Base-by-base conservation (phyloP, 2,888 invertebrate genomes). In the Nyleta sp. region DNA sequence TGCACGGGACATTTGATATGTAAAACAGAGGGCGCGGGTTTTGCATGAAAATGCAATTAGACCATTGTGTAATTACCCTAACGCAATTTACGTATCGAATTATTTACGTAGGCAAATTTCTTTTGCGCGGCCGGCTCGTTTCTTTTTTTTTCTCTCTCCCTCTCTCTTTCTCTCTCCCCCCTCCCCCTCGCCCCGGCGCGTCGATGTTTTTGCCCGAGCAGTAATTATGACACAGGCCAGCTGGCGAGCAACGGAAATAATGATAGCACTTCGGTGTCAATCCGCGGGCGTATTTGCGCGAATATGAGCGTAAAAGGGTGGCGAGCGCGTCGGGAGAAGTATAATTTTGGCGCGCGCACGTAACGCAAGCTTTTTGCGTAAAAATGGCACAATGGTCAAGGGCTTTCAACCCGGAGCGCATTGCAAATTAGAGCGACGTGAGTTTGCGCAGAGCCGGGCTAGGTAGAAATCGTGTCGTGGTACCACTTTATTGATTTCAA, bases 401-500 rank as follows among this genome's bases (percentile, higher is more conserved):
- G 68, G 72, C 57, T 67, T 72, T 75, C 65, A 67, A 70, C 46
- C 67, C 59, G 50, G 62, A 60, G 78, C 55, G 80, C 73, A 72
- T 79, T 77, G 76, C 71, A 84, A 84, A 84, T 86, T 83, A 84
- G 76, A 67, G 73, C 79, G 72, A 78, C 71, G 71, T 76, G 80
- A 78, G 60, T 76, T 78, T 82, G 85, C 85, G 84, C 84, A 82
- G 72, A 68, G 46, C 53, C 78, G 65, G 57, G 64, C 73, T 72
- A 67, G 70, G 67, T 77, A 72, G 85, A 85, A 84, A 84, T 85
- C 83, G 81, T 81, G 84, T 80, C 81, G 80, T 68, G 84, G 81
- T 83, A 84, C 85, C 84, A 84, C 85, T 88, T 87, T 87, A 89
- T 89, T 88, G 89, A 90, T 90, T 88, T 88, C 87, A 84, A 87